Base-by-base conservation (phyloP, 1,140 invertebrate species). In the Physella acuta region DNA sequence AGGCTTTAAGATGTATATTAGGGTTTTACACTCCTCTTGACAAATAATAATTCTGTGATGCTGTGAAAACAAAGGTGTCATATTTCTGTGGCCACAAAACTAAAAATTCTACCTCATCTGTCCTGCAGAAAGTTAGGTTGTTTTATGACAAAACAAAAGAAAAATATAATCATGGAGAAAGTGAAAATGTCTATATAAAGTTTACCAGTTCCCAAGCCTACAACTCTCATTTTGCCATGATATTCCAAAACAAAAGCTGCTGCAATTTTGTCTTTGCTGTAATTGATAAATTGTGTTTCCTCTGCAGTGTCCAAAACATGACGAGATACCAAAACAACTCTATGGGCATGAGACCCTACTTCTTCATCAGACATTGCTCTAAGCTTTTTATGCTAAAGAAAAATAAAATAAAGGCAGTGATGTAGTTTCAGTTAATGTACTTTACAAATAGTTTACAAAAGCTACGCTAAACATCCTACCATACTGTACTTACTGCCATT, bases 131-230 rank as follows among this genome's bases (percentile, higher is more conserved):
- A n/a, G n/a, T n/a, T n/a, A n/a, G n/a, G n/a, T n/a, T n/a, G n/a
- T n/a, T n/a, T n/a, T n/a, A n/a, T n/a, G n/a, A n/a, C n/a, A n/a
- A 49, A 11, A 20, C 8, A 49, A 20, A 49, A 49, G 39, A 49
- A 20, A 49, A 20, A 49, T 11, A 49, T 8, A 49, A 20, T 11
- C 20, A 49, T 49, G 39, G 8, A 49, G 39, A 49, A 8, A 49
- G 20, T 49, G 39, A 49, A 49, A 11, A 20, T 8, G 28, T 53
- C 51, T 5, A n/a, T 53, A 24, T 17, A 3, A 59, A 31, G 72
- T 58, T 72, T 76, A 79, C 86, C 86, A 63, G 85, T 85, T 26
- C 82, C 82, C 16, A 86, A 68, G 59, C 82, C 78, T 24, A 86
- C 79, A 5, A 87, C 78, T 52, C 78, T 76, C 44, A 61, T 68